Evolutionary conservation across 2,888 invertebrate species (phyloP).

Genomic region (Polyploca ridens): DNA sequence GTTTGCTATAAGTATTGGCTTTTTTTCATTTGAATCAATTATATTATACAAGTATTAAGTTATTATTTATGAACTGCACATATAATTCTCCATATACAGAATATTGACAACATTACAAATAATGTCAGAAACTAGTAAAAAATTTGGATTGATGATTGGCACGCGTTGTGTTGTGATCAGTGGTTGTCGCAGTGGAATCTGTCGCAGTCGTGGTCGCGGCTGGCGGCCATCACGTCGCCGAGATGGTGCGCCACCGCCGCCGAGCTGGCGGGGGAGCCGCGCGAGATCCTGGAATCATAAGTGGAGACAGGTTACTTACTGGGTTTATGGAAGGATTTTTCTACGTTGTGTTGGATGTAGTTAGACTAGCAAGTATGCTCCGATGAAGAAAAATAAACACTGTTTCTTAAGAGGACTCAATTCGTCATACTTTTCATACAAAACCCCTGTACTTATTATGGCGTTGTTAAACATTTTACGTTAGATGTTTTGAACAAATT

Average conservation of each 20-base stretch:
- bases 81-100: not conserved
- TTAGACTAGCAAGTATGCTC: too few relatives aligned
- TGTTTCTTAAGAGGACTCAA: too few relatives aligned
- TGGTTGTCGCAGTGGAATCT: conserved; percentile 84
- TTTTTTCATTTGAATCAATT: too few relatives aligned
- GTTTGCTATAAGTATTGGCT: not conserved
- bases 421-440: too few relatives aligned
- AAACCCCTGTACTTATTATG: too few relatives aligned
- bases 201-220: conserved; percentile 87
- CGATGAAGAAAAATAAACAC: too few relatives aligned
- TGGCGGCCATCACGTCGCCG: conserved; percentile 90
- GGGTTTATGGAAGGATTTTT: not conserved
- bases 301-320: not conserved
- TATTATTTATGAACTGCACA: too few relatives aligned
- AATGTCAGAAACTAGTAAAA: not conserved
- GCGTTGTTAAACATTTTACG: too few relatives aligned
- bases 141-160: not conserved
- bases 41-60: too few relatives aligned
- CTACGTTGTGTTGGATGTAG: too few relatives aligned
- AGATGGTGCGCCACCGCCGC: conserved; percentile 87
- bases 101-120: not conserved
- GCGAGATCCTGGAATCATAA: conserved; percentile 84
- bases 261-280: conserved; percentile 82
- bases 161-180: conserved; percentile 40
- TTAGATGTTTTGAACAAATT: too few relatives aligned